These are phyloP conservation scores for Solenopsis fugax DNA, from an alignment of 1,140 invertebrate species.

Conservation along the genomic window DNA sequence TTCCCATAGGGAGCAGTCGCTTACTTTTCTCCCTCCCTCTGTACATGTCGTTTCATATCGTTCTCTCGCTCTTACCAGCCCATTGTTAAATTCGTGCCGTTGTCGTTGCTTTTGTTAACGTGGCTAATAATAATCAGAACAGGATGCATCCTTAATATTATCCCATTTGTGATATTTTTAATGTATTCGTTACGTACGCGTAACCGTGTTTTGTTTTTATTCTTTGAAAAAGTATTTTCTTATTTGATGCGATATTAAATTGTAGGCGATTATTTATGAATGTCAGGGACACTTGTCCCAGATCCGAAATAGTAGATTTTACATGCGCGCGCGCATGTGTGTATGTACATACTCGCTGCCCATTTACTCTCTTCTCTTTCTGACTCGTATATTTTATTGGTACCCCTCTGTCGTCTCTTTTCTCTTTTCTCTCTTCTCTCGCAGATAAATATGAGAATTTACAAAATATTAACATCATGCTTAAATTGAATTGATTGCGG, in stretches of 20 bases:
- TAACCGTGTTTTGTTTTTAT: neutral
- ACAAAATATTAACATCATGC: neutral
- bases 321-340: neutral
- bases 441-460: neutral
- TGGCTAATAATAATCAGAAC: neutral
- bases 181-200: neutral
- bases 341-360: neutral
- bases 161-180: neutral
- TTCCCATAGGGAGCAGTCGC: constrained; percentile 64
- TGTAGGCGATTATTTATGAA: constrained; percentile 31
- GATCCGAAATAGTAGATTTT: constrained; percentile 27
- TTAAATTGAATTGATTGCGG: too few species aligned
- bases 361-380: constrained; percentile 39
- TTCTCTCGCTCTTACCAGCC: constrained; percentile 11
- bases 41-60: constrained; percentile 24
- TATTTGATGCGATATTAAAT: constrained; percentile 8
- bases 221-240: neutral
- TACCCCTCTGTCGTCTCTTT: neutral
- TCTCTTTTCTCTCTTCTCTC: neutral
- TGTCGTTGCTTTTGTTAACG: neutral
- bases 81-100: constrained; percentile 23
- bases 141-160: neutral
- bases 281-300: constrained; percentile 28
- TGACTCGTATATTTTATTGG: neutral
- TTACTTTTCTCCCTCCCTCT: constrained; percentile 14